phyloP scores from a whole-genome alignment of 2,113 vertebrate species.

The Cottus gobio region DNA sequence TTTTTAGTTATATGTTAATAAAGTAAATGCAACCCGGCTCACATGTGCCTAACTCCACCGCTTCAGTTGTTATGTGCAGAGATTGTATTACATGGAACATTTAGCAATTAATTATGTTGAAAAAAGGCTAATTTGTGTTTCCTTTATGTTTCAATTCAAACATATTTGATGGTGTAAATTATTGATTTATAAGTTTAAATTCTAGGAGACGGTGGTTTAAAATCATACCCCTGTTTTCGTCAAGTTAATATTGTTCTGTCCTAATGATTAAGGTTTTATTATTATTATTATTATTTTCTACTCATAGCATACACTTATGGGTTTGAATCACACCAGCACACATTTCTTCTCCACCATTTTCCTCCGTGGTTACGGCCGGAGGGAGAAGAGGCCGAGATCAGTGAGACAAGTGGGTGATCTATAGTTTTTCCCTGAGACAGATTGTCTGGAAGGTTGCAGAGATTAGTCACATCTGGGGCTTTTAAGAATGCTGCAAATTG shows the following conservation, averaged over 20 bases:
- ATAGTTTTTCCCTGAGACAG: constrained; percentile 82
- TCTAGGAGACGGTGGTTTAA: neutral
- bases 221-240: neutral
- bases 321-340: constrained; percentile 9
- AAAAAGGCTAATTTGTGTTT: neutral
- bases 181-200: neutral
- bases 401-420: constrained; percentile 84
- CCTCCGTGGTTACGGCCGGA: constrained; percentile 40
- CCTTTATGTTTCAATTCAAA: neutral
- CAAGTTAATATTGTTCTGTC: neutral
- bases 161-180: neutral
- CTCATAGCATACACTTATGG: neutral
- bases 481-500: constrained; percentile 89
- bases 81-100: neutral
- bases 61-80: neutral
- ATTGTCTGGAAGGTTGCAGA: constrained; percentile 84
- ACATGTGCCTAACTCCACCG: neutral
- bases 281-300: neutral
- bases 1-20: neutral
- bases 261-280: neutral
- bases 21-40: neutral
- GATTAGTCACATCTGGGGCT: constrained; percentile 87
- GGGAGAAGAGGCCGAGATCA: constrained; percentile 69
- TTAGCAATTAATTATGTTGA: neutral
- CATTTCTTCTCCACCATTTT: constrained; percentile 28